Conservation (phyloP, 2,797 vertebrate genomes). For the Ctenosaura bakeri region DNA sequence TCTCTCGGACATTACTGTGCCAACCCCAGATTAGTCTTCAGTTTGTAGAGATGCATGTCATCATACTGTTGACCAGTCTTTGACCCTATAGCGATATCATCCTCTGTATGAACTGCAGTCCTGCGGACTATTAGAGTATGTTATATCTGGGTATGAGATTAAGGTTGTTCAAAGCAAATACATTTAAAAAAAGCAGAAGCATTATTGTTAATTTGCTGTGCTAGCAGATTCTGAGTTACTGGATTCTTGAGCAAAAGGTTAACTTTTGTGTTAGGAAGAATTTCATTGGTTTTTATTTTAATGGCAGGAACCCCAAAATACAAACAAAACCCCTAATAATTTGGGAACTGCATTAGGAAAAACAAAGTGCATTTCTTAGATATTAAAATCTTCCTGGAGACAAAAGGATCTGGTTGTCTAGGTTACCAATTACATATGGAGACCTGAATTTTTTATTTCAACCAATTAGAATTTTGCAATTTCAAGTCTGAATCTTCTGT, state of each 20-base stretch:
- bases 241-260: neutral
- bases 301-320: too few species aligned
- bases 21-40: constrained; percentile 11
- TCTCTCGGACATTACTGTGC: neutral
- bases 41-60: constrained; percentile 2
- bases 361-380: neutral
- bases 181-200: neutral
- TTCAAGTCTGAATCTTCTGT: neutral
- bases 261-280: neutral
- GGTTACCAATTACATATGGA: neutral
- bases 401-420: neutral
- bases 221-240: neutral
- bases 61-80: constrained; percentile 17
- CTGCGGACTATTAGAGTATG: neutral
- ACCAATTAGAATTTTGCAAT: neutral
- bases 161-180: neutral
- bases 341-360: neutral
- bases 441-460: neutral
- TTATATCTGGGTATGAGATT: constrained; percentile 8
- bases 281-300: neutral
- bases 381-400: neutral
- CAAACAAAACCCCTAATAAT: neutral
- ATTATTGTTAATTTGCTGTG: neutral
- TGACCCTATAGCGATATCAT: constrained; percentile 21
- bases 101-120: neutral